Evolutionary conservation across 2,888 invertebrate species (phyloP).

Genomic region (Tachina fera): DNA sequence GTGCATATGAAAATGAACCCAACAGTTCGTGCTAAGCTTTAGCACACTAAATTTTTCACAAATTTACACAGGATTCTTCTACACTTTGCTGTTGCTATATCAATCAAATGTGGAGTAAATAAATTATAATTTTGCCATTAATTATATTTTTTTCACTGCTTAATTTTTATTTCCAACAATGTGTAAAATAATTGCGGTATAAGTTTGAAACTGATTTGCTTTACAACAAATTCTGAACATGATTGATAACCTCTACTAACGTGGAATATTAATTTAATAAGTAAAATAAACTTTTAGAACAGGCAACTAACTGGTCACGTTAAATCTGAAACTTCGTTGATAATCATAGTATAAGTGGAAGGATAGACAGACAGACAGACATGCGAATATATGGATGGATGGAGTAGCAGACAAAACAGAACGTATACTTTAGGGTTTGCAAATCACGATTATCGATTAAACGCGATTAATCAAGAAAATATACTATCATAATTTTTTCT

Average conservation of each 20-base stretch:
- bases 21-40: too few species aligned
- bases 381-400: slow-evolving; percentile 3
- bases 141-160: slow-evolving; percentile 19
- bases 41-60: neutral
- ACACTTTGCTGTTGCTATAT: neutral
- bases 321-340: slow-evolving; percentile 43
- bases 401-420: slow-evolving; percentile 37
- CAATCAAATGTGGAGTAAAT: neutral
- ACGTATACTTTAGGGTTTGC: too few species aligned
- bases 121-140: slow-evolving; percentile 13
- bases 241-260: slow-evolving; percentile 59
- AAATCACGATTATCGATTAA: too few species aligned
- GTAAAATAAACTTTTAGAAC: neutral
- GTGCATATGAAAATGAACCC: too few species aligned
- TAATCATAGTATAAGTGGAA: slow-evolving; percentile 23
- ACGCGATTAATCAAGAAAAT: too few species aligned
- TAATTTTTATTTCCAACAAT: slow-evolving; percentile 52
- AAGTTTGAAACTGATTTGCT: slow-evolving; percentile 35
- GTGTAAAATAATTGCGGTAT: slow-evolving; percentile 43
- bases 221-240: slow-evolving; percentile 48
- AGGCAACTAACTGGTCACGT: slow-evolving; percentile 49
- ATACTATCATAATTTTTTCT: too few species aligned
- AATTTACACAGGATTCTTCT: neutral
- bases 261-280: slow-evolving; percentile 17
- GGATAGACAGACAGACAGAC: neutral